phyloP scores from a whole-genome alignment of 2,888 invertebrate genomes.

The Ypsolopha scabrella region DNA sequence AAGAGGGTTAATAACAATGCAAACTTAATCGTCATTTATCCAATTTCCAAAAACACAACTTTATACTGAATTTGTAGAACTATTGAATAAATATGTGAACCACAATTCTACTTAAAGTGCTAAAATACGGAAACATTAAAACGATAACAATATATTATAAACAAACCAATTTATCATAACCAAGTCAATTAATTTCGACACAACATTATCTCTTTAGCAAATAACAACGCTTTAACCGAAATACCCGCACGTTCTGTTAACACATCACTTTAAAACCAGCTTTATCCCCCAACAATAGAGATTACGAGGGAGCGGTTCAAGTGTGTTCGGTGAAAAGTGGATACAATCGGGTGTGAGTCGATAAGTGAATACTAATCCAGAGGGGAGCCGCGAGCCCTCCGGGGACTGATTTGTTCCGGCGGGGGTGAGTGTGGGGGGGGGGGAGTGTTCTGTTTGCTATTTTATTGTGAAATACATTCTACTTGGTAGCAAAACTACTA shows the following conservation, averaged over 20 bases:
- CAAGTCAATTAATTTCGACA: slow-evolving; percentile 2
- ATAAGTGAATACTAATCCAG: slow-evolving; percentile 8
- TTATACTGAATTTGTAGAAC: no score
- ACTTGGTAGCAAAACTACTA: neutral
- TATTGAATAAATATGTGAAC: no score
- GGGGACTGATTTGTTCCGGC: neutral
- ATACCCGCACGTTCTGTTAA: no score
- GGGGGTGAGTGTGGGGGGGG: neutral
- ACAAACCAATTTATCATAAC: neutral
- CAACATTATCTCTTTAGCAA: neutral
- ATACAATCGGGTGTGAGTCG: neutral
- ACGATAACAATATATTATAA: neutral
- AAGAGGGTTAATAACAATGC: no score
- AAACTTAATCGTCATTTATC: no score
- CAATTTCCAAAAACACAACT: no score
- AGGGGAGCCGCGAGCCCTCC: neutral
- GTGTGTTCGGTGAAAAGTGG: no score
- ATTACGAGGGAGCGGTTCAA: no score
- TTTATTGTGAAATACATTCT: neutral
- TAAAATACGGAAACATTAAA: neutral
- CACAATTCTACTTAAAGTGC: no score
- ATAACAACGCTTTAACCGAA: no score
- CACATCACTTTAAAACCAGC: no score
- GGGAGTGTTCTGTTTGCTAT: neutral
- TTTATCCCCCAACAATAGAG: no score